Conservation (phyloP, 2,888 invertebrate species). For the Tiliacea citrago region DNA sequence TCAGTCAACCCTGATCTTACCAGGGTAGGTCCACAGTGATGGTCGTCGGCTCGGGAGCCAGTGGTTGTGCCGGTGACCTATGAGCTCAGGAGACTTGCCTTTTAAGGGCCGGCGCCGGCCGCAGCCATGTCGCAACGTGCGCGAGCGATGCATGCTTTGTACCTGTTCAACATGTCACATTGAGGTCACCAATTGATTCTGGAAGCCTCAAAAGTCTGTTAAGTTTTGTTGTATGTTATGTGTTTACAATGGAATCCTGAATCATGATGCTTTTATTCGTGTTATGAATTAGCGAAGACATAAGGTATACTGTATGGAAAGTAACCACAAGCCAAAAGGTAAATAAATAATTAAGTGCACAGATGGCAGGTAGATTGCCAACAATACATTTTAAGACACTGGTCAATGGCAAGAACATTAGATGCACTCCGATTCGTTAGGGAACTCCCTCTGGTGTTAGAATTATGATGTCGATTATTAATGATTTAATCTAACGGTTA, state of each 20-base stretch:
- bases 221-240: conserved; percentile 3
- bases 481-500: not conserved
- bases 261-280: not conserved
- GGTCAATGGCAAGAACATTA: not conserved
- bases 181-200: conserved; percentile 66
- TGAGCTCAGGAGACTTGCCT: conserved; percentile 83
- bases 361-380: not conserved
- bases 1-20: conserved; percentile 47
- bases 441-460: not conserved
- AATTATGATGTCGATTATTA: not conserved
- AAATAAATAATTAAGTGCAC: not conserved
- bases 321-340: not conserved
- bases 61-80: conserved; percentile 82
- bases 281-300: no score
- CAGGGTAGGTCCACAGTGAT: conserved; percentile 54
- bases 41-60: conserved; percentile 62
- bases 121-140: conserved; percentile 75
- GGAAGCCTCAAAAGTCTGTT: conserved; percentile 49
- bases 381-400: not conserved
- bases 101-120: conserved; percentile 86
- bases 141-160: conserved; percentile 63
- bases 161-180: conserved; percentile 63
- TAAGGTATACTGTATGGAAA: not conserved
- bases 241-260: conserved; percentile 14
- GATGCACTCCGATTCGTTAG: not conserved